A percentile compares a stretch with the other conserved stretches of the same genome.
phyloP scores from a whole-genome alignment of 2,888 invertebrate species.

The Drosophila lacicola region DNA sequence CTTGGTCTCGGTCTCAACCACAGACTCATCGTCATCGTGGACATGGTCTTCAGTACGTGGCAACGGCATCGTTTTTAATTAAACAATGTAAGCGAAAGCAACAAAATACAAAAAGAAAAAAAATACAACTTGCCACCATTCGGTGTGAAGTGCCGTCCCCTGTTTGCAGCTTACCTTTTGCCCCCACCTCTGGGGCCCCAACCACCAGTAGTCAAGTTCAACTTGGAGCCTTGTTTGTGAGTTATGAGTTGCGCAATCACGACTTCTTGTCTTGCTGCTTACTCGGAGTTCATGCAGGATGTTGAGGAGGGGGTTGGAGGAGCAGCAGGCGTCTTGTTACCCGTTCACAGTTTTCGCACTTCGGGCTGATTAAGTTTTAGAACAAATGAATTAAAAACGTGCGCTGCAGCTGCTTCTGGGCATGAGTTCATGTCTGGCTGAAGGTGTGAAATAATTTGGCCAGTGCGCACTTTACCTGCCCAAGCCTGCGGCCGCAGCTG shows the following conservation, averaged over 20 bases:
- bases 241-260: slow-evolving; percentile 85
- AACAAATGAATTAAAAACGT: slow-evolving; percentile 81
- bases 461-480: slow-evolving; percentile 57
- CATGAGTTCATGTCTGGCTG: slow-evolving; percentile 42
- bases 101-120: slow-evolving; percentile 1
- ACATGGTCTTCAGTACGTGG: slow-evolving; percentile 66
- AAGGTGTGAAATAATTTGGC: slow-evolving; percentile 72
- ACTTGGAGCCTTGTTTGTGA: slow-evolving; percentile 72
- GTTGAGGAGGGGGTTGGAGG: neutral
- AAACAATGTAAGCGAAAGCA: slow-evolving; percentile 81
- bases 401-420: slow-evolving; percentile 38
- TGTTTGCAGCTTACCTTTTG: slow-evolving; percentile 23
- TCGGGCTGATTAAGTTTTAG: slow-evolving; percentile 78
- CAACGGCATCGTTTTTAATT: slow-evolving; percentile 81
- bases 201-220: slow-evolving; percentile 61
- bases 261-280: slow-evolving; percentile 82
- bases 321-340: slow-evolving; percentile 20
- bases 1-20: slow-evolving; percentile 11
- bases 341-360: slow-evolving; percentile 49
- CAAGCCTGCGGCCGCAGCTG: slow-evolving; percentile 30
- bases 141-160: slow-evolving; percentile 53
- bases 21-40: slow-evolving; percentile 60
- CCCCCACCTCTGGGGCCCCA: slow-evolving; percentile 4
- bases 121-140: slow-evolving; percentile 7
- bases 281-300: slow-evolving; percentile 1